phyloP scores from a whole-genome alignment of 2,888 invertebrate species.

The Balanococcus diminutus region DNA sequence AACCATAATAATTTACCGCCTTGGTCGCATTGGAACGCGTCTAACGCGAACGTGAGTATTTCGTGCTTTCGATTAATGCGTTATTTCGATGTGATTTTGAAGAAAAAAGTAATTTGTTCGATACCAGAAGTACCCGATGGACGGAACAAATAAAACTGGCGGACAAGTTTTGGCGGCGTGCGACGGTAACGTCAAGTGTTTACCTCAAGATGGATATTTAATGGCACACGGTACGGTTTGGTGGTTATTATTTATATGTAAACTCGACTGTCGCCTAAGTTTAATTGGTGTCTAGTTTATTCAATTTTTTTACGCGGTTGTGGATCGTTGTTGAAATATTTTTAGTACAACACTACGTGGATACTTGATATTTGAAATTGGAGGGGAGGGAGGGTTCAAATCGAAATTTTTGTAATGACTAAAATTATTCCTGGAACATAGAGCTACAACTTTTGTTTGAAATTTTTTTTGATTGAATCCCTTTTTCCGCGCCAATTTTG shows the following conservation, averaged over 20 bases:
- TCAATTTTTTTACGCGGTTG: neutral
- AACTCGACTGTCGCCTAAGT: neutral
- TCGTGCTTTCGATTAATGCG: neutral
- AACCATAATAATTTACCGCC: constrained; percentile 1
- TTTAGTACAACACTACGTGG: too few species aligned
- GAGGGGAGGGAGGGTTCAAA: too few species aligned
- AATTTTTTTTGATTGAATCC: too few species aligned
- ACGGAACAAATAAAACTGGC: neutral
- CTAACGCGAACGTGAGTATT: neutral
- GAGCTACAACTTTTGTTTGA: too few species aligned
- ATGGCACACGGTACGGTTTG: neutral
- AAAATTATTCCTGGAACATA: too few species aligned
- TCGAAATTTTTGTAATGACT: too few species aligned
- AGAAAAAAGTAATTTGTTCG: neutral
- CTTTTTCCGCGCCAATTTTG: too few species aligned
- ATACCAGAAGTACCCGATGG: constrained; percentile 6
- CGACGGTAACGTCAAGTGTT: neutral
- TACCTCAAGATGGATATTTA: neutral
- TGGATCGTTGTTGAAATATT: too few species aligned
- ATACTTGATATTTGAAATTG: too few species aligned
- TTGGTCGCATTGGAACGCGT: neutral
- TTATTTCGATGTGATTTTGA: neutral
- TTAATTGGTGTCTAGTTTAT: neutral
- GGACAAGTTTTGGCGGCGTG: constrained; percentile 24
- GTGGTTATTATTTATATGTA: too few species aligned